Evolutionary conservation across 2,113 vertebrate species (phyloP), one percentile per base, ranked within the genome.

Genomic region (Labeo rohita): DNA sequence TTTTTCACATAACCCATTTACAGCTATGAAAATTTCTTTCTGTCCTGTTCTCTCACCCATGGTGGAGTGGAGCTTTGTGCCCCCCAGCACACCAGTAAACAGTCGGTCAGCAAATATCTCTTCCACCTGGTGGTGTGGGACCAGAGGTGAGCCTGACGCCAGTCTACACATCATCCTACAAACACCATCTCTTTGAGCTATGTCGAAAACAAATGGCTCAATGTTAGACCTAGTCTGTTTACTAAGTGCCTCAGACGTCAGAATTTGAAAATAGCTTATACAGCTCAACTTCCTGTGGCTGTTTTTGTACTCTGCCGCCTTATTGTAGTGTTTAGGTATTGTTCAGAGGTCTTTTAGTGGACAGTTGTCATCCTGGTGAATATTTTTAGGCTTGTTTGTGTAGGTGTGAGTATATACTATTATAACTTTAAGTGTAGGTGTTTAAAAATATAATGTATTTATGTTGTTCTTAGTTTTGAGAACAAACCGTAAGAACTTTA

Each of bases 81-180:
- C 12, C 97, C 98, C 0, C 96, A 97, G 89, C 97, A 97, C 92
- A 99, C 98, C 88, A 96, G 95, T 89, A 97, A 96, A 84, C 96
- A 97, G 90, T 91, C 94, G 0, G 96, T 98, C 90, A 95, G 95
- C 96, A 99, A 99, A 90, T 98, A 97, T 93, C 96, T 99, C 89
- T 99, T 98, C 91, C 98, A 99, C 92, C 97, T 99, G 92, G 97
- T 98, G 93, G 94, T 98, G 74, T 99, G 98, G 98, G 98, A 99
- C 93, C 97, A 99, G 92, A 96, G 97, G 98, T 99, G 94, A 95
- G 95, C 81, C 3, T 54, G 61, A 39, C 3, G 28, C 12, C 13
- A 66, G 66, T 47, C 45, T 83, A 39, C 18, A 28, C 80, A 50
- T 28, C 28, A 1, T 34, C 21, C 65, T 8, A 43, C 61, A 11